Base-by-base conservation (phyloP, 2,113 vertebrate genomes). In the Rhipidura dahli region DNA sequence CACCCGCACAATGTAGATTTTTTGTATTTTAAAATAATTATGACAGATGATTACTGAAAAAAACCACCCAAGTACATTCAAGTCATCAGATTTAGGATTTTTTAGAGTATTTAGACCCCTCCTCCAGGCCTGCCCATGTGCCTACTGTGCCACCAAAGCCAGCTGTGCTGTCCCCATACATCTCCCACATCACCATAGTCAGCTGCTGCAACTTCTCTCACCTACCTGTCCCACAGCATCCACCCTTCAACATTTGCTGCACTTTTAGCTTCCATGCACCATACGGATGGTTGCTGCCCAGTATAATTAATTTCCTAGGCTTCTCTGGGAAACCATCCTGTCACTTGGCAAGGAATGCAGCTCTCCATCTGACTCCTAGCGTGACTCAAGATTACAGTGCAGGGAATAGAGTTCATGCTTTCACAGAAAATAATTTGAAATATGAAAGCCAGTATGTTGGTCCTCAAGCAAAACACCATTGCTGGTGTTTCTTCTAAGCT, bases 321-420 rank as follows among this genome's bases (percentile, higher is more conserved):
- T 92, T 65, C 83, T 89, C 53, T 70, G 80, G 64, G 72, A 94
- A 88, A 31, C 22, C 47, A 69, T 70, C 42, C 64, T 83, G 42
- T 7, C 37, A 42, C 33, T 63, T 84, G 69, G 68, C 69, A 94
- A 87, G 26, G 60, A 94, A 68, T 1, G 30, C 35, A 63, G 47
- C 42, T 83, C 60, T 59, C 42, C 15, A 54, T 66, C 87, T 84
- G 68, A 96, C 26, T 78, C 59, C 51, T 54, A 59, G 63, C 81
- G 54, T 27, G 45, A 95, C 64, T 5, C 2, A 1, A 81, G 37
- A 63, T 40, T 39, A 63, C 0, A 77, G 24, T 31, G 63, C 68
- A 91, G 72, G 42, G 14, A 77, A 90, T n/a, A 81, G 8, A 72
- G 8, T 27, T 84, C 54, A 73, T 27, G 35, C 21, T 84, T 89